A percentile compares a stretch with the other conserved stretches of the same genome.
Evolutionary conservation across 2,797 vertebrate genomes (phyloP).

Genomic region (Crenuchus spilurus): DNA sequence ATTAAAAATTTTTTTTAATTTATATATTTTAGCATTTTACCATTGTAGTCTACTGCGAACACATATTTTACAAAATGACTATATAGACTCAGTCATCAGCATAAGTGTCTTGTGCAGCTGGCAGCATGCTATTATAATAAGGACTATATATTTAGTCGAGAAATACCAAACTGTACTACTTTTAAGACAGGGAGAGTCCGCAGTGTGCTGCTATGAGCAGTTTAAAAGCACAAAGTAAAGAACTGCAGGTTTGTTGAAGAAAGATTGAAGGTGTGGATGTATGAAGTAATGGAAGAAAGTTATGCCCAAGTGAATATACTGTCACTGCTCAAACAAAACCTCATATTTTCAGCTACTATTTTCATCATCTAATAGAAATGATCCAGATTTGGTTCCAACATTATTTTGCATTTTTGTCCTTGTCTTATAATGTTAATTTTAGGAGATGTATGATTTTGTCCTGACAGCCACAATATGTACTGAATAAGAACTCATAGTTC

Average conservation of each 20-base stretch:
- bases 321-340: no score
- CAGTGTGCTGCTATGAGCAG: background rate
- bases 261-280: background rate
- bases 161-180: background rate
- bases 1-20: no score
- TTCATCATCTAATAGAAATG: no score
- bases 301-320: background rate
- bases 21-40: background rate
- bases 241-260: background rate
- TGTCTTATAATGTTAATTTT: no score
- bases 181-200: background rate
- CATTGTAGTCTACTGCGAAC: background rate
- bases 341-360: no score
- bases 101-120: background rate
- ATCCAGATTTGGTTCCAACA: no score
- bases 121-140: background rate
- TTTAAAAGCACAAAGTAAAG: background rate
- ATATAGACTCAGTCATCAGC: background rate
- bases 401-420: no score
- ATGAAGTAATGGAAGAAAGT: background rate
- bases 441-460: no score
- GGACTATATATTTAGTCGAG: background rate
- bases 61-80: background rate
- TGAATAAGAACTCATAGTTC: background rate
- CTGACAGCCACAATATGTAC: no score